These are phyloP conservation scores for Elymnias hypermnestra DNA, from an alignment of 1,140 invertebrate genomes.

Conservation along the genomic window DNA sequence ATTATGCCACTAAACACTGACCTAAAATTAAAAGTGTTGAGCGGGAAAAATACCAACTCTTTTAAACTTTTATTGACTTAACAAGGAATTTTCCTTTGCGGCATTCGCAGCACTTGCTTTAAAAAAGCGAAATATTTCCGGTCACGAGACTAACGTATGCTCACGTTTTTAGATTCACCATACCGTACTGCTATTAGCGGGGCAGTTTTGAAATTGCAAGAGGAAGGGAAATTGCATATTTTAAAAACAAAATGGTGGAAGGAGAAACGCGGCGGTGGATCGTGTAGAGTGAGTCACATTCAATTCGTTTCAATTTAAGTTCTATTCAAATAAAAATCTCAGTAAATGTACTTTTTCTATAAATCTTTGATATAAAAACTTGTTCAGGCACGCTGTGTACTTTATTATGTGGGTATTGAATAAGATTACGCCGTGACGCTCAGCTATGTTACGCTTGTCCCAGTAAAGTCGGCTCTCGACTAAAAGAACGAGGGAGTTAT, in stretches of 20 bases:
- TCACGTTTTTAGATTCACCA: constrained; percentile 83
- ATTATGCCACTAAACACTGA: background rate
- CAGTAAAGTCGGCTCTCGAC: too few species aligned
- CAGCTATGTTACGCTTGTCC: too few species aligned
- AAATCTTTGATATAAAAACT: too few species aligned
- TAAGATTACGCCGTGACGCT: too few species aligned
- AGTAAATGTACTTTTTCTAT: too few species aligned
- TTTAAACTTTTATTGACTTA: background rate
- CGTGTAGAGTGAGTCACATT: constrained; percentile 82
- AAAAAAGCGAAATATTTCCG: constrained; percentile 11
- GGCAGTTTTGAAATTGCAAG: constrained; percentile 93
- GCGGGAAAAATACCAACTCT: background rate
- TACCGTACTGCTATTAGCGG: constrained; percentile 91
- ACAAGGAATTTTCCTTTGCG: constrained; percentile 1
- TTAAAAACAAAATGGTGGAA: constrained; percentile 98
- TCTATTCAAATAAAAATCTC: background rate
- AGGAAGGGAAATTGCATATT: constrained; percentile 93
- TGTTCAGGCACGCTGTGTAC: background rate
- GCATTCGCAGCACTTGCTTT: background rate
- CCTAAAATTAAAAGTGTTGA: background rate
- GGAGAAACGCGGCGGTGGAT: constrained; percentile 89
- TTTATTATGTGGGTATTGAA: too few species aligned
- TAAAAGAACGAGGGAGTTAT: too few species aligned
- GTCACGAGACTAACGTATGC: constrained; percentile 15
- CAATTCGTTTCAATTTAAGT: background rate